Conservation (phyloP, 2,888 invertebrate species). For the Ctenicera cuprea region DNA sequence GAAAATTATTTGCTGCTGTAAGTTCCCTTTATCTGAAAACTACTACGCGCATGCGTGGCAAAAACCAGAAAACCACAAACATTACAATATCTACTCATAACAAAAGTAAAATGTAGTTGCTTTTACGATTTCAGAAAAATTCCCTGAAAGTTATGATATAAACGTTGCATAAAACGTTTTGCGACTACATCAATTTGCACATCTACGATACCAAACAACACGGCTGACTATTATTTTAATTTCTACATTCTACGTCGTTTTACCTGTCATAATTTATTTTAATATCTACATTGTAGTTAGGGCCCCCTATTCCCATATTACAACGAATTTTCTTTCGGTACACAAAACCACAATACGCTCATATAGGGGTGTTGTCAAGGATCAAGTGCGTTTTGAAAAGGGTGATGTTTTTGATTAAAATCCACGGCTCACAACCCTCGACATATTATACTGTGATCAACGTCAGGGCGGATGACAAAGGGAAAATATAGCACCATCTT, state of each 20-base stretch:
- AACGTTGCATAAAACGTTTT: no score
- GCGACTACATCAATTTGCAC: no score
- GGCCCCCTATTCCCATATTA: conserved; percentile 20
- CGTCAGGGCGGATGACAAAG: conserved; percentile 48
- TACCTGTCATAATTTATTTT: conserved; percentile 23
- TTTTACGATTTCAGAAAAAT: no score
- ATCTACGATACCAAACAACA: no score
- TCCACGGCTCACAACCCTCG: conserved; percentile 43
- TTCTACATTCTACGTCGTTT: background rate
- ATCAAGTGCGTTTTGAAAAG: conserved; percentile 51
- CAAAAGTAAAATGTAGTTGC: no score
- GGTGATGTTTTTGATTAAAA: conserved; percentile 54
- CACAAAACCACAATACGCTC: conserved; percentile 35
- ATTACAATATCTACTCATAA: no score
- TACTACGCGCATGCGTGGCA: no score
- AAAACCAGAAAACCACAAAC: no score
- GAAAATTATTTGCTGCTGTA: no score
- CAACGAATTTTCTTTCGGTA: conserved; percentile 32
- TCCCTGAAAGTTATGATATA: no score
- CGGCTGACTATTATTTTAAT: background rate
- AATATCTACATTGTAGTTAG: conserved; percentile 20
- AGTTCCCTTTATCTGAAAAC: no score
- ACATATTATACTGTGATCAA: conserved; percentile 53
- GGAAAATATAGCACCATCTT: conserved; percentile 47
- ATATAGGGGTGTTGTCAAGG: conserved; percentile 48